Evolutionary conservation across 1,140 invertebrate species (phyloP).

Genomic region (Drosophila micromelanica): DNA sequence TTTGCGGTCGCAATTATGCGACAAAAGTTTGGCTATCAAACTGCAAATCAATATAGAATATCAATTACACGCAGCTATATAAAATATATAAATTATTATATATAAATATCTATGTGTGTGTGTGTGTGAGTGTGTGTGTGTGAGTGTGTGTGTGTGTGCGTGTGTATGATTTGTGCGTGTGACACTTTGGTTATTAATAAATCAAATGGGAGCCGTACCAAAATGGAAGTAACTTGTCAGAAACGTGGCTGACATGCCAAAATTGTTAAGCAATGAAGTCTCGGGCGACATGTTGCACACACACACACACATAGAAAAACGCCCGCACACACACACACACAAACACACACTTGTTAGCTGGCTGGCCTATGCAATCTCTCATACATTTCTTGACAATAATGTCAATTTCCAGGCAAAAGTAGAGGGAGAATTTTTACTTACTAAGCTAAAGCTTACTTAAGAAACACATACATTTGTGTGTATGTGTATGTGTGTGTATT

Average conservation of each 20-base stretch:
- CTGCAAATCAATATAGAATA: slow-evolving; percentile 66
- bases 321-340: neutral
- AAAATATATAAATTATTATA: too few species aligned
- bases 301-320: neutral
- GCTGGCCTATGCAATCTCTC: slow-evolving; percentile 37
- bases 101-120: neutral
- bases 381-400: slow-evolving; percentile 41
- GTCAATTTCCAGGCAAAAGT: slow-evolving; percentile 33
- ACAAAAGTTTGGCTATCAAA: slow-evolving; percentile 14
- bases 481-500: neutral
- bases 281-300: slow-evolving; percentile 46
- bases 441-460: slow-evolving; percentile 20
- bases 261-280: slow-evolving; percentile 51
- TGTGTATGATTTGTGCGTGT: slow-evolving; percentile 19
- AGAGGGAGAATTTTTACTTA: slow-evolving; percentile 31
- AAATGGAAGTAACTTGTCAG: slow-evolving; percentile 73
- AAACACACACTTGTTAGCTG: slow-evolving; percentile 27
- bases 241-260: slow-evolving; percentile 57
- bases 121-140: neutral
- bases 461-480: neutral
- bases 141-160: neutral
- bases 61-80: too few species aligned
- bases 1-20: slow-evolving; percentile 3
- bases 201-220: slow-evolving; percentile 56
- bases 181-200: slow-evolving; percentile 73